Evolutionary conservation across 64 coral and sea anemone species (phyloP), one percentile per base, ranked within the genome.

Genomic region (Platygyra sinensis): DNA sequence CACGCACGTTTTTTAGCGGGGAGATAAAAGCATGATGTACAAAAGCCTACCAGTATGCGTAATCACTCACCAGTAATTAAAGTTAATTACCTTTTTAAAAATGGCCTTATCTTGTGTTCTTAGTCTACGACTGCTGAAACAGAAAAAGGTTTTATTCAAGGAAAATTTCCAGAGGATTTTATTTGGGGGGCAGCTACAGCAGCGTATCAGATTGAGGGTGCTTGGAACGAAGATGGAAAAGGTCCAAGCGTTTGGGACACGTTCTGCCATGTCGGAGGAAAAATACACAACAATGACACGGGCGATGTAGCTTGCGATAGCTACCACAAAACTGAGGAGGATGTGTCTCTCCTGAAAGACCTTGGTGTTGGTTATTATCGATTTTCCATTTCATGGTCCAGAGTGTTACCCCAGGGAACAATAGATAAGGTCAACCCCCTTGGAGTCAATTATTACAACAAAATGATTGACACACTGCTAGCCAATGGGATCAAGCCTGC

Each of bases 131-230:
- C 20, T 71, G 17, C 81, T 16, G 30, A 67, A 20, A 59, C 89
- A 80, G 87, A 76, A 13, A 65, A 77, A 20, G 42, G 60, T 24
- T 86, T 93, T 51, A 39, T 93, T 60, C 73, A 86, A 2, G 91
- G 91, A 25, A 86, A 59, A 19, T 96, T 96, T 80, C 81, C 91
- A 20, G 79, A 96, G 72, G 87, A 76, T 64, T 96, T 96, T 71
- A 90, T 93, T 14, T 93, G 94, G 94, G 91, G 94, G n/a, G 87
- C 86, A 15, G 94, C 94, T 20, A 93, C 87, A 0, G 94, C 94
- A 13, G 94, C 94, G 13, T 93, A 96, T 87, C 94, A 96, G 38
- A 96, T 96, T 83, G 94, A 96, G 74, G 94, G 94, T 11, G 94
- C 91, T 20, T 96, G 95, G 91, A 83, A 93, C 39, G 91, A 88